A percentile compares a stretch with the other conserved stretches of the same genome.
Evolutionary conservation across 2,888 invertebrate species (phyloP).

Genomic region (Therioaphis trifolii): DNA sequence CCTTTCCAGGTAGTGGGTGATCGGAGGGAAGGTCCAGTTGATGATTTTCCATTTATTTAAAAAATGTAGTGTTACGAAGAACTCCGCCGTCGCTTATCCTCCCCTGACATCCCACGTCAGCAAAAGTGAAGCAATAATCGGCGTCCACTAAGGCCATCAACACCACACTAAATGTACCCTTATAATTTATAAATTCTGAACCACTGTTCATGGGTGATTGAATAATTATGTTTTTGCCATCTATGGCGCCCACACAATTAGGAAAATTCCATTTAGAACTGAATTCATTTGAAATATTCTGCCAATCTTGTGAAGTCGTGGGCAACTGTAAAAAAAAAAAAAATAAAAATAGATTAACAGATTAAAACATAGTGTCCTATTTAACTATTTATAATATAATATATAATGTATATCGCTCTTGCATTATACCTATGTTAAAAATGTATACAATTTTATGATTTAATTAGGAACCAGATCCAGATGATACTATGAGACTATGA

Average conservation of each 20-base stretch:
- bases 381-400: constrained; percentile 16
- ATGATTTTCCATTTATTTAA: constrained; percentile 15
- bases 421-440: constrained; percentile 12
- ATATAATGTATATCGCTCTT: constrained; percentile 12
- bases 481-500: constrained; percentile 8
- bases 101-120: constrained; percentile 55
- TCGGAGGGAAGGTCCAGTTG: constrained; percentile 32
- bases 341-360: background rate
- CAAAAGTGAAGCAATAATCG: constrained; percentile 46
- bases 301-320: constrained; percentile 5
- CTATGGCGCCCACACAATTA: constrained; percentile 56
- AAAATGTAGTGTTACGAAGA: constrained; percentile 51
- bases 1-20: constrained; percentile 21
- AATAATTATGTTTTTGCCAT: constrained; percentile 58
- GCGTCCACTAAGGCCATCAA: constrained; percentile 55
- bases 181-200: constrained; percentile 47
- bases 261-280: constrained; percentile 49
- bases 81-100: constrained; percentile 49
- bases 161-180: constrained; percentile 30
- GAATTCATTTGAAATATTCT: constrained; percentile 1
- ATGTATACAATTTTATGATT: constrained; percentile 12
- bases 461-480: constrained; percentile 16
- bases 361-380: constrained; percentile 16
- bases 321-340: constrained; percentile 5
- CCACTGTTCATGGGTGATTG: constrained; percentile 35